These are phyloP conservation scores for Ptychochromis oligacanthus DNA, from an alignment of 2,113 vertebrate species.

Conservation along the genomic window DNA sequence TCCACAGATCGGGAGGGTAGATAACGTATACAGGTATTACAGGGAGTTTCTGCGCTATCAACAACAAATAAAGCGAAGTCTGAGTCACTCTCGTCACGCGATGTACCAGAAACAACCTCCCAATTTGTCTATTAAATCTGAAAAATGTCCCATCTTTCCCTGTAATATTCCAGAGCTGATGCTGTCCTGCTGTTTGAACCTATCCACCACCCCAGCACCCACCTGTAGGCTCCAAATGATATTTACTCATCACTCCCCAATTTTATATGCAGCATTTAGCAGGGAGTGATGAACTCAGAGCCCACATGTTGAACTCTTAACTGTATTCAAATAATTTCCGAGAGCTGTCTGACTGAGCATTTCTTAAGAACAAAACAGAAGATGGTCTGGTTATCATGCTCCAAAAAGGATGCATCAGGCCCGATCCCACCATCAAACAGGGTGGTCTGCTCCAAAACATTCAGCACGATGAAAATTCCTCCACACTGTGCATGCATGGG, in stretches of 20 bases:
- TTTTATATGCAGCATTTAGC: background rate
- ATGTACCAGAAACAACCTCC: background rate
- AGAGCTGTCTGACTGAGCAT: background rate
- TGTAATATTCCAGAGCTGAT: background rate
- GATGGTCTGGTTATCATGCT: background rate
- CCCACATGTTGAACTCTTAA: background rate
- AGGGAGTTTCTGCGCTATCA: too few species aligned
- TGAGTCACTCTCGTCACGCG: background rate
- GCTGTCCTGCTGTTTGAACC: background rate
- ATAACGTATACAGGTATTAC: background rate
- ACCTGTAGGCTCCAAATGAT: background rate
- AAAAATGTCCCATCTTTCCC: too few species aligned
- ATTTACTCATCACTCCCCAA: background rate
- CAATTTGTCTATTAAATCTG: too few species aligned
- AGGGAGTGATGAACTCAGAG: background rate
- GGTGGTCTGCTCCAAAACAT: rapidly evolving
- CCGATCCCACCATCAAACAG: rapidly evolving
- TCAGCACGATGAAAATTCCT: background rate
- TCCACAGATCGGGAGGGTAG: background rate
- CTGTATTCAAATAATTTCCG: background rate
- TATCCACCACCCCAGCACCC: background rate
- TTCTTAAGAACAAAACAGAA: background rate
- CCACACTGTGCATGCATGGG: background rate
- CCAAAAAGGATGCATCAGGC: background rate
- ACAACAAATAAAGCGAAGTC: too few species aligned